These are phyloP conservation scores for Melanchra persicariae DNA, from an alignment of 2,888 invertebrate genomes.

Conservation along the genomic window DNA sequence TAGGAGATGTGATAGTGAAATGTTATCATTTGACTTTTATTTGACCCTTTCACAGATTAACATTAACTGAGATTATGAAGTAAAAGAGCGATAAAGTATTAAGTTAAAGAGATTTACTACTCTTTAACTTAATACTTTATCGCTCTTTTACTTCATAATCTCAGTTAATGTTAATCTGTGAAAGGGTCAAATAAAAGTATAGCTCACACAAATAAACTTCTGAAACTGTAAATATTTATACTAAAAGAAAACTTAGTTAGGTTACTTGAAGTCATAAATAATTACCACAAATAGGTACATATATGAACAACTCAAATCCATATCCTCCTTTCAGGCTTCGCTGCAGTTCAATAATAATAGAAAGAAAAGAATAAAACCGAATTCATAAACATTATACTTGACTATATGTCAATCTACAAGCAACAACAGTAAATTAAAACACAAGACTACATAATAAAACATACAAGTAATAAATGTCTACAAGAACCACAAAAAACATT, in stretches of 20 bases:
- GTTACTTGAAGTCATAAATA: neutral
- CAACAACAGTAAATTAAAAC: neutral
- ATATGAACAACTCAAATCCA: neutral
- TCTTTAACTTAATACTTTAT: neutral
- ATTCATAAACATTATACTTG: neutral
- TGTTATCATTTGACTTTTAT: conserved; percentile 47
- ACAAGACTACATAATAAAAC: conserved; percentile 2
- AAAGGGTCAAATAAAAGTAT: conserved; percentile 54
- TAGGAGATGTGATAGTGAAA: conserved; percentile 27
- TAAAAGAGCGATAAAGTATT: neutral
- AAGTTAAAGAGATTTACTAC: too few relatives aligned
- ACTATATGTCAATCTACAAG: conserved; percentile 17
- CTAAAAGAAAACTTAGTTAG: too few relatives aligned
- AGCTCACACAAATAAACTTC: too few relatives aligned
- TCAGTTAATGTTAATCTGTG: conserved; percentile 10
- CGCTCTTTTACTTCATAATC: neutral
- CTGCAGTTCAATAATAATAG: neutral
- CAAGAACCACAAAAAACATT: neutral
- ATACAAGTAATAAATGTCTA: neutral
- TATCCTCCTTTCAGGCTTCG: too few relatives aligned
- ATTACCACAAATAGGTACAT: neutral
- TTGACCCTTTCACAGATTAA: conserved; percentile 42
- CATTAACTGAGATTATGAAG: conserved; percentile 5
- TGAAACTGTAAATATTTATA: neutral
- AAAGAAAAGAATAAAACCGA: neutral